phyloP scores from a whole-genome alignment of 2,888 invertebrate species.

The Nebria salina region DNA sequence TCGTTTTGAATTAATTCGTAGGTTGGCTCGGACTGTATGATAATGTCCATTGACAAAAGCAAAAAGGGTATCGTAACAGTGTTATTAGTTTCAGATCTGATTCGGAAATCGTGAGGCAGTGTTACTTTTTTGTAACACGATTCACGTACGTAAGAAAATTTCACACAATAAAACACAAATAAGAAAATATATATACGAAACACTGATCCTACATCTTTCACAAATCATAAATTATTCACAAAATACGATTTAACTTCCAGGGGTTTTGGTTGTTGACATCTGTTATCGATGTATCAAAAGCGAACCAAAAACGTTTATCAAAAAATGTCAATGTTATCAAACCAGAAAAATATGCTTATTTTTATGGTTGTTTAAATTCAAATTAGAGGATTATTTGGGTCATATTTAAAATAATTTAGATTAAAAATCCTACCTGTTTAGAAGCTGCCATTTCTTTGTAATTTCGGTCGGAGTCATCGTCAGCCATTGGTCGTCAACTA shows the following conservation, averaged over 20 bases:
- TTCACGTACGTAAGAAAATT: too few relatives aligned
- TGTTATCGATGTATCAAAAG: neutral
- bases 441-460: slow-evolving; percentile 41
- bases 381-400: too few relatives aligned
- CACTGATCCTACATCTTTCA: neutral
- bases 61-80: neutral
- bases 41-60: slow-evolving; percentile 21
- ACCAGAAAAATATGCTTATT: neutral
- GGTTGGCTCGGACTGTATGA: slow-evolving; percentile 5
- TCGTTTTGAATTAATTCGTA: slow-evolving; percentile 25
- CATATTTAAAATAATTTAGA: too few relatives aligned
- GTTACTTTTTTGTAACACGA: neutral
- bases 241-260: neutral
- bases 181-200: neutral
- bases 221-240: neutral
- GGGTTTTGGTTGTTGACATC: neutral
- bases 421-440: slow-evolving; percentile 25
- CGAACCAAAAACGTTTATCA: neutral
- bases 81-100: neutral
- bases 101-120: neutral
- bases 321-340: slow-evolving; percentile 3
- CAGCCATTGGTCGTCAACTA: slow-evolving; percentile 41
- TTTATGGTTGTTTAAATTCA: neutral
- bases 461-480: slow-evolving; percentile 36
- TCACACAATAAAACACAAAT: too few relatives aligned